Evolutionary conservation across 2,888 invertebrate genomes (phyloP).

Genomic region (Psylliodes chrysocephalus): DNA sequence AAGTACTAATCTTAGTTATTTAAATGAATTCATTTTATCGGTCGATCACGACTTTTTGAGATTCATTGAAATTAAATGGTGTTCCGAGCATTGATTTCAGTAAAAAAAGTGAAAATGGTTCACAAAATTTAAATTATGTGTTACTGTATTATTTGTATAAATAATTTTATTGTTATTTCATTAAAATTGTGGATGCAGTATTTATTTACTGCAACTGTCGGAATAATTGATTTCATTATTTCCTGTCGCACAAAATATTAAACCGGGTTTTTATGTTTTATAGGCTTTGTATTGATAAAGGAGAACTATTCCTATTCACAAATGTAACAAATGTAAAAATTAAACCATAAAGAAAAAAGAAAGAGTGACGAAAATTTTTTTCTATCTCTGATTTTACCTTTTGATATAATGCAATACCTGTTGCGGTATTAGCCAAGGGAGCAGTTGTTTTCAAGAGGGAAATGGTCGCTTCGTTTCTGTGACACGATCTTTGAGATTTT

Average conservation of each 20-base stretch:
- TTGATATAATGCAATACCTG: too few relatives aligned
- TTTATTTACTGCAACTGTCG: background rate
- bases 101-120: slow-evolving; percentile 7
- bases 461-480: too few relatives aligned
- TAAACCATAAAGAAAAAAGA: too few relatives aligned
- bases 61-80: background rate
- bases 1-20: too few relatives aligned
- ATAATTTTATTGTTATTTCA: slow-evolving; percentile 22
- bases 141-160: slow-evolving; percentile 12
- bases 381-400: too few relatives aligned
- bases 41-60: background rate
- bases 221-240: slow-evolving; percentile 12
- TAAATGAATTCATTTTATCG: background rate
- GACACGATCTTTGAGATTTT: too few relatives aligned
- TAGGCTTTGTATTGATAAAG: too few relatives aligned
- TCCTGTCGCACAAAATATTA: background rate
- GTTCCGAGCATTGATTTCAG: background rate
- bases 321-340: too few relatives aligned
- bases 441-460: too few relatives aligned
- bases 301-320: too few relatives aligned
- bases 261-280: background rate
- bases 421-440: too few relatives aligned
- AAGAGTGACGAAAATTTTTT: too few relatives aligned
- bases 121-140: slow-evolving; percentile 1
- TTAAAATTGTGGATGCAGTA: slow-evolving; percentile 3